phyloP scores from a whole-genome alignment of 2,888 invertebrate genomes.

The Drosophila algonquin region DNA sequence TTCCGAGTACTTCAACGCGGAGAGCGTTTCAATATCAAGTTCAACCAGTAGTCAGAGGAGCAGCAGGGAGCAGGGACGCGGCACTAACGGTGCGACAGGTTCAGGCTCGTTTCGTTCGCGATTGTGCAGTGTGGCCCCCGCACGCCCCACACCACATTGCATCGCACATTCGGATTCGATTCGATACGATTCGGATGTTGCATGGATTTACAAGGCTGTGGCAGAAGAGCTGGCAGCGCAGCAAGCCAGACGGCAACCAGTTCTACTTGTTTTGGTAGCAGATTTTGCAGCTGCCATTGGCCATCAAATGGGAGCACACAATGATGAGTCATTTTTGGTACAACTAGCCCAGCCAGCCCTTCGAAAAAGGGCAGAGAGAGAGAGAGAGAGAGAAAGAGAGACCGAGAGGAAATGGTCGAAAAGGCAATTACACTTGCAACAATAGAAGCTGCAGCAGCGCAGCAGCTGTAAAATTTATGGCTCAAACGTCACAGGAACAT shows the following conservation, averaged over 20 bases:
- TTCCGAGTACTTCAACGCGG: conserved; percentile 1
- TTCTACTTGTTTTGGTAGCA: conserved; percentile 69
- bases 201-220: conserved; percentile 64
- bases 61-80: conserved; percentile 31
- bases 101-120: conserved; percentile 20
- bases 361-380: conserved; percentile 18
- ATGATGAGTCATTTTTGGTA: conserved; percentile 59
- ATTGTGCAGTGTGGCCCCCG: conserved; percentile 31
- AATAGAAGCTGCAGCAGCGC: conserved; percentile 65
- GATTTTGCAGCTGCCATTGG: conserved; percentile 74
- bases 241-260: conserved; percentile 68
- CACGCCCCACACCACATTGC: conserved; percentile 20
- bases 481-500: conserved; percentile 75
- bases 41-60: conserved; percentile 74
- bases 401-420: conserved; percentile 52
- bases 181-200: conserved; percentile 45
- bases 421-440: conserved; percentile 74
- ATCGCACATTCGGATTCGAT: conserved; percentile 5
- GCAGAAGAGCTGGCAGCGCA: conserved; percentile 42
- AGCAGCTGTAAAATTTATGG: conserved; percentile 63
- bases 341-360: conserved; percentile 43
- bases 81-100: conserved; percentile 73
- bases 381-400: background rate
- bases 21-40: conserved; percentile 79
- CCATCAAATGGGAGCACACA: conserved; percentile 41